Percentiles rank a stretch among this genome's conserved stretches.
phyloP scores from a whole-genome alignment of 2,888 invertebrate species.

The Hirudinaria manillensis region DNA sequence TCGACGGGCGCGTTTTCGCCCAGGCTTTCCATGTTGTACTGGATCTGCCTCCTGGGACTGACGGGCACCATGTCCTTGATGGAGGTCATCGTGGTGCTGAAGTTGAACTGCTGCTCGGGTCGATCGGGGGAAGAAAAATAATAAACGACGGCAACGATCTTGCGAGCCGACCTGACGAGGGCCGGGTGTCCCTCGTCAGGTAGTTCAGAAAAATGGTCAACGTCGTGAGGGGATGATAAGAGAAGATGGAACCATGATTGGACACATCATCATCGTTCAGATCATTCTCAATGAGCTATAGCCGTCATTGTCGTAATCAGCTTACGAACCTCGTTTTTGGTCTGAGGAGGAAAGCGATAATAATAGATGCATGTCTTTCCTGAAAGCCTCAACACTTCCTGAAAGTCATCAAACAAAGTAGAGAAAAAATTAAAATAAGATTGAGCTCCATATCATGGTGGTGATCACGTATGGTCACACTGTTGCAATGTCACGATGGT shows the following conservation, averaged over 20 bases:
- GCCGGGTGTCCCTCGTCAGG: no score
- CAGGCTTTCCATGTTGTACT: slow-evolving; percentile 49
- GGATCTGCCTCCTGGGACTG: slow-evolving; percentile 50
- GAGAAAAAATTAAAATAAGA: neutral
- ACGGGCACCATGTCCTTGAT: slow-evolving; percentile 53
- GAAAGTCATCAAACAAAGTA: slow-evolving; percentile 16
- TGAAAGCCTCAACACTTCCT: slow-evolving; percentile 51
- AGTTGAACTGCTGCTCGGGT: slow-evolving; percentile 43
- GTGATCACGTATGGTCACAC: no score
- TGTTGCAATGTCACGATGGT: neutral
- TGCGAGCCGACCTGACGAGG: neutral
- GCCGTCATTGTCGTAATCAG: no score
- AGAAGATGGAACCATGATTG: no score
- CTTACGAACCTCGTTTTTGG: no score
- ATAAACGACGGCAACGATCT: no score
- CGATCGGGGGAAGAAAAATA: no score
- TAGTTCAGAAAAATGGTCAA: no score
- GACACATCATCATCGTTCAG: neutral
- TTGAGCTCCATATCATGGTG: no score
- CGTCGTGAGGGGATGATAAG: no score
- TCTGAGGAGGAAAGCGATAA: slow-evolving; percentile 33
- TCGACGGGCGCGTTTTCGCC: slow-evolving; percentile 52
- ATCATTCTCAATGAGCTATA: neutral
- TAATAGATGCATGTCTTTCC: slow-evolving; percentile 54
- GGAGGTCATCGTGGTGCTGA: slow-evolving; percentile 49